These are phyloP conservation scores for Leuciscus idus DNA, from an alignment of 2,113 vertebrate species.

Conservation along the genomic window DNA sequence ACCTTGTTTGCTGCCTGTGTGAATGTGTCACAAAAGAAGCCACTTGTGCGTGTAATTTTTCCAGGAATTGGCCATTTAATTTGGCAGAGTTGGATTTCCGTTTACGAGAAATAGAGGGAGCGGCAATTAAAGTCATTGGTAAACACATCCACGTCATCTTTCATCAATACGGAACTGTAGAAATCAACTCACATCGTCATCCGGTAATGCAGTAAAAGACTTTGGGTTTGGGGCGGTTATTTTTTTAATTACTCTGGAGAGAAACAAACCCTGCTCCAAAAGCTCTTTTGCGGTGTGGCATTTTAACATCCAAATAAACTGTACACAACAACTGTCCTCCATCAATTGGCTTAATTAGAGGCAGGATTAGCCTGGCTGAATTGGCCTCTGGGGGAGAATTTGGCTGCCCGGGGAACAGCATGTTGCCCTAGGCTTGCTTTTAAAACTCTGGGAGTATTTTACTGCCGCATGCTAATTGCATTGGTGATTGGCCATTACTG, in stretches of 20 bases:
- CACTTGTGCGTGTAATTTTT: neutral
- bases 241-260: constrained; percentile 38
- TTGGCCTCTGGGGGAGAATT: constrained; percentile 62
- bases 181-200: neutral
- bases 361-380: constrained; percentile 70
- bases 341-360: constrained; percentile 71
- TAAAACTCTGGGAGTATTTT: constrained; percentile 50
- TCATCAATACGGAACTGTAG: neutral
- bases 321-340: constrained; percentile 73
- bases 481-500: constrained; percentile 61
- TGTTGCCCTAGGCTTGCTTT: constrained; percentile 54
- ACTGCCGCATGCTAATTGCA: constrained; percentile 56
- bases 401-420: constrained; percentile 58
- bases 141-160: neutral
- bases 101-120: neutral
- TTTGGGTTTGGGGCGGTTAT: neutral
- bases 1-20: constrained; percentile 31
- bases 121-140: neutral
- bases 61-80: neutral
- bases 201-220: neutral
- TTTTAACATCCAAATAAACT: constrained; percentile 74
- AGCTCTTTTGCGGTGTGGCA: constrained; percentile 33
- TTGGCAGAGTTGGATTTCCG: neutral
- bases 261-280: constrained; percentile 10
- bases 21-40: neutral